phyloP scores from a whole-genome alignment of 2,888 invertebrate species.

The Apotomis capreana region DNA sequence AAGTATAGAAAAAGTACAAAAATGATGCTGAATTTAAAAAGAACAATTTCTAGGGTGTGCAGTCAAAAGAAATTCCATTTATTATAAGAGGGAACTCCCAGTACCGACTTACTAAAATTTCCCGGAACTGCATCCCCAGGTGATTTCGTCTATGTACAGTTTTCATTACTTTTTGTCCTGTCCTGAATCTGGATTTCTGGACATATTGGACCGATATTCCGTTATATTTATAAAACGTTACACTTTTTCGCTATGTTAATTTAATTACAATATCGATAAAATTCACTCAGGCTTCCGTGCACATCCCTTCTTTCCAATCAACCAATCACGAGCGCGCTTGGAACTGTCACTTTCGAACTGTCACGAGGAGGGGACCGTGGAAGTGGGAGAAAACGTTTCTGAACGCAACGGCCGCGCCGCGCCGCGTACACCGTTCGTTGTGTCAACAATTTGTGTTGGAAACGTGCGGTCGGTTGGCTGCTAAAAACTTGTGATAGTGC shows the following conservation, averaged over 20 bases:
- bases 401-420: constrained; percentile 49
- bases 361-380: constrained; percentile 59
- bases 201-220: too few species aligned
- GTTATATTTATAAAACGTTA: too few species aligned
- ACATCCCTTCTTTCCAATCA: constrained; percentile 22
- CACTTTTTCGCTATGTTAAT: neutral
- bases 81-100: too few species aligned
- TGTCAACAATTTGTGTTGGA: constrained; percentile 55
- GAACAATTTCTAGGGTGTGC: too few species aligned
- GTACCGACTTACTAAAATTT: too few species aligned
- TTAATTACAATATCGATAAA: neutral
- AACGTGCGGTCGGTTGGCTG: constrained; percentile 57
- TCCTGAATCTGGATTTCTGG: too few species aligned
- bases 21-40: too few species aligned
- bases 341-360: constrained; percentile 43
- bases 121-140: too few species aligned
- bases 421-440: constrained; percentile 46
- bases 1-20: too few species aligned
- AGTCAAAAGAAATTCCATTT: too few species aligned
- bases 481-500: constrained; percentile 65
- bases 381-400: constrained; percentile 46
- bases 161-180: too few species aligned
- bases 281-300: neutral
- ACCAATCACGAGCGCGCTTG: constrained; percentile 25
- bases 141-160: too few species aligned